Conservation (phyloP, 37 sponge, comb jelly and placozoan genomes). For the Axinella damicornis region DNA sequence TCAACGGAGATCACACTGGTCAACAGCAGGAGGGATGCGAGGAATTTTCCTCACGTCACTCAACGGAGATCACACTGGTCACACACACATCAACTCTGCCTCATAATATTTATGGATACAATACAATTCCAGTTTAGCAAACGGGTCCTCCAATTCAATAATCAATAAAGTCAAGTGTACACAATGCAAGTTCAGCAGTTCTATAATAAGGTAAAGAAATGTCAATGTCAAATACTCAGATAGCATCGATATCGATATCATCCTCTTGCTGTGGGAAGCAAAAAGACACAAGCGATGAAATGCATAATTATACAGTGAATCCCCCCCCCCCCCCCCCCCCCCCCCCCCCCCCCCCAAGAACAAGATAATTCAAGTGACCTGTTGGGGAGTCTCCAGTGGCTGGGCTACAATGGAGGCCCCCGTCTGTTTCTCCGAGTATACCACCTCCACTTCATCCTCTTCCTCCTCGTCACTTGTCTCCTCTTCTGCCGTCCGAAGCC, state of each 20-base stretch:
- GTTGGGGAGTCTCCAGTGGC: background rate
- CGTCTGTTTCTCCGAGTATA: constrained; percentile 30
- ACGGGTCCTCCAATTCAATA: too few species aligned
- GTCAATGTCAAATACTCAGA: constrained; percentile 5
- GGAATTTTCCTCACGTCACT: too few species aligned
- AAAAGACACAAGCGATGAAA: background rate
- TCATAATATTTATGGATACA: too few species aligned
- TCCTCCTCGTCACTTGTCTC: constrained; percentile 88
- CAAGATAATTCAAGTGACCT: too few species aligned
- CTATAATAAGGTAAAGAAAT: background rate
- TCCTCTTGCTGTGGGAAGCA: background rate
- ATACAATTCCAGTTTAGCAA: too few species aligned
- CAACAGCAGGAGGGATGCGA: too few species aligned
- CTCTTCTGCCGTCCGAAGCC: constrained; percentile 97
- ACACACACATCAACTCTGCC: too few species aligned
- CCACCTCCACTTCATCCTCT: constrained; percentile 66
- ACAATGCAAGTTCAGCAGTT: constrained; percentile 22
- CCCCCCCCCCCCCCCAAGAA: background rate
- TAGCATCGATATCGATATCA: constrained; percentile 62
- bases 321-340: background rate
- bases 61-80: too few species aligned
- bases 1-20: too few species aligned
- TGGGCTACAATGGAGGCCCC: constrained; percentile 2
- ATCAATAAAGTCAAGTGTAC: too few species aligned
- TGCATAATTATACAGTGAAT: background rate